Conservation (phyloP, 2,888 invertebrate species). For the Apotomis betuletana region DNA sequence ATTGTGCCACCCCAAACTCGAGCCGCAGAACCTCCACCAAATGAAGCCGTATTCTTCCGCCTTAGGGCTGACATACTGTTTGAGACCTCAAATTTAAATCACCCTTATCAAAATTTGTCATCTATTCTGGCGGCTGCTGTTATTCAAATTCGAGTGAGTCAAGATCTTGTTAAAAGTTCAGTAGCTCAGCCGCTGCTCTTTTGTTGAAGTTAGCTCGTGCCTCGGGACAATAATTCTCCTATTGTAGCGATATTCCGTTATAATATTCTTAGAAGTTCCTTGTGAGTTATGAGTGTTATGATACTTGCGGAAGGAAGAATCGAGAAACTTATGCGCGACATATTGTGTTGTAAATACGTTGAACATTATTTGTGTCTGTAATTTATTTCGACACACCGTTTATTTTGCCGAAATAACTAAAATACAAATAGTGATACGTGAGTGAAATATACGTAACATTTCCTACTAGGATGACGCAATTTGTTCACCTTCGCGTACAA, state of each 20-base stretch:
- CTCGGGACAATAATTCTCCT: constrained; percentile 43
- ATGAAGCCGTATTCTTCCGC: constrained; percentile 54
- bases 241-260: constrained; percentile 43
- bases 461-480: neutral
- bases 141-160: constrained; percentile 41
- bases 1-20: constrained; percentile 65
- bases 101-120: constrained; percentile 47
- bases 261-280: constrained; percentile 37
- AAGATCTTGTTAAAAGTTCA: constrained; percentile 39
- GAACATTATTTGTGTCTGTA: constrained; percentile 25
- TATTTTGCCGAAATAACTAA: constrained; percentile 13
- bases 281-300: constrained; percentile 29
- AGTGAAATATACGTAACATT: neutral
- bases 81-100: constrained; percentile 39
- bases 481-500: constrained; percentile 3
- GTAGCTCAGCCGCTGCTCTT: constrained; percentile 43
- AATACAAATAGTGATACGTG: neutral
- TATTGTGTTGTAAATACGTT: constrained; percentile 33
- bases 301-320: constrained; percentile 29
- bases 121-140: constrained; percentile 41
- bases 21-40: constrained; percentile 55
- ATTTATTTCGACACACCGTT: constrained; percentile 20
- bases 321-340: constrained; percentile 15
- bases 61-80: constrained; percentile 34
- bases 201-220: constrained; percentile 43